phyloP scores from a whole-genome alignment of 2,888 invertebrate species.

The Gibbula magus region DNA sequence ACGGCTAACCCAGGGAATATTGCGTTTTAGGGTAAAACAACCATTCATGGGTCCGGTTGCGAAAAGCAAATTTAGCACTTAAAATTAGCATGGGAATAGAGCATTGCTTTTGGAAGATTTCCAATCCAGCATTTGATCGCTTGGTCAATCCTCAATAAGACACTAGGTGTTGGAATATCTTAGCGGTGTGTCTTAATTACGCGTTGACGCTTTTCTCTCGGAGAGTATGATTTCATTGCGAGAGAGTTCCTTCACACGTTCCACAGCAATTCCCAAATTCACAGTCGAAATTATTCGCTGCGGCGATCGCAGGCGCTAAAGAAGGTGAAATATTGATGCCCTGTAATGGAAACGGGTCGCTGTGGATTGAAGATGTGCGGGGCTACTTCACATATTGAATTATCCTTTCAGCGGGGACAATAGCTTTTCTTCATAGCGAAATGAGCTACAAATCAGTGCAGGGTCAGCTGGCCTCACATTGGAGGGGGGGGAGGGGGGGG shows the following conservation, averaged over 20 bases:
- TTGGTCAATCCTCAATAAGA: neutral
- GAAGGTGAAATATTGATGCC: neutral
- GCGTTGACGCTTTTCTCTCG: neutral
- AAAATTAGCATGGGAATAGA: too few relatives aligned
- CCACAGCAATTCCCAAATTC: neutral
- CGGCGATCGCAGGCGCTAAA: neutral
- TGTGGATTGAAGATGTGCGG: neutral
- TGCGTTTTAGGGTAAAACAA: too few relatives aligned
- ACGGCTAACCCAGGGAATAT: too few relatives aligned
- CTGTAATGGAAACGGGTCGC: neutral
- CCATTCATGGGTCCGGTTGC: too few relatives aligned
- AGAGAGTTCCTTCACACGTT: neutral
- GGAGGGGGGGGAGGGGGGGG: too few relatives aligned
- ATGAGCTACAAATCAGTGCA: neutral
- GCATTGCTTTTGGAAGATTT: too few relatives aligned
- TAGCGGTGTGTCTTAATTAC: neutral
- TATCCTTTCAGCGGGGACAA: neutral
- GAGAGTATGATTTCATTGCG: neutral
- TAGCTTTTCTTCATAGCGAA: constrained; percentile 4
- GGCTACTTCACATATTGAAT: constrained; percentile 3
- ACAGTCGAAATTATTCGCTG: constrained; percentile 5
- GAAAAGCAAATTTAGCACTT: too few relatives aligned
- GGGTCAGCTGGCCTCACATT: neutral
- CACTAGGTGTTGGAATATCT: neutral
- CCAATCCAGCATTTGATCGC: too few relatives aligned